Evolutionary conservation across 2,888 invertebrate species (phyloP).

Genomic region (Coleophora deauratella): DNA sequence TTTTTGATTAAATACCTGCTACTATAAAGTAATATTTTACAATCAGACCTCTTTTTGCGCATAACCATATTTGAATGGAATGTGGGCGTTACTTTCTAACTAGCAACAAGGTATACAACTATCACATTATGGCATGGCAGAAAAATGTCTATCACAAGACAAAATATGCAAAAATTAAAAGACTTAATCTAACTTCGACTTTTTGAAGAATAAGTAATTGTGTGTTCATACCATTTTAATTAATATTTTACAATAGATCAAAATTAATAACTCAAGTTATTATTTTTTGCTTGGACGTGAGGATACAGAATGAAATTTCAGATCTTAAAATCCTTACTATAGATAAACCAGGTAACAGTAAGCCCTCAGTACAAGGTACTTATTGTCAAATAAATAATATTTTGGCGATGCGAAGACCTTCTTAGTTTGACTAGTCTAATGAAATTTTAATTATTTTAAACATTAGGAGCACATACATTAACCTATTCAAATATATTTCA

Average conservation of each 20-base stretch:
- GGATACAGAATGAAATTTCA: too few species aligned
- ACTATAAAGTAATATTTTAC: conserved; percentile 64
- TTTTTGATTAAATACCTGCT: conserved; percentile 7
- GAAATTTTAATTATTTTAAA: conserved; percentile 23
- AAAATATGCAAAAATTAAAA: conserved; percentile 25
- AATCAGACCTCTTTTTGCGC: conserved; percentile 61
- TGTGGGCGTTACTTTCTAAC: conserved; percentile 51
- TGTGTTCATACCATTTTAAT: too few species aligned
- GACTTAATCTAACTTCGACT: neutral
- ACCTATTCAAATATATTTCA: too few species aligned
- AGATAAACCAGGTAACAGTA: too few species aligned
- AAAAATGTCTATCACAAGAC: conserved; percentile 29
- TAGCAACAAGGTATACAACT: neutral
- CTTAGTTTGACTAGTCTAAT: conserved; percentile 69
- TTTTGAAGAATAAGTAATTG: too few species aligned
- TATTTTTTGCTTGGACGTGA: too few species aligned
- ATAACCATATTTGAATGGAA: conserved; percentile 56
- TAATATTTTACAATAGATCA: too few species aligned
- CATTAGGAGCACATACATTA: conserved; percentile 8
- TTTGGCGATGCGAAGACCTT: conserved; percentile 36
- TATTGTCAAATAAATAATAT: too few species aligned
- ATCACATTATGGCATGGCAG: conserved; percentile 55
- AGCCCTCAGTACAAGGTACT: too few species aligned
- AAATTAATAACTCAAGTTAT: too few species aligned
- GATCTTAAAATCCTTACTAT: too few species aligned